Base-by-base conservation (phyloP, 1,140 invertebrate species). In the Sesamia nonagrioides region DNA sequence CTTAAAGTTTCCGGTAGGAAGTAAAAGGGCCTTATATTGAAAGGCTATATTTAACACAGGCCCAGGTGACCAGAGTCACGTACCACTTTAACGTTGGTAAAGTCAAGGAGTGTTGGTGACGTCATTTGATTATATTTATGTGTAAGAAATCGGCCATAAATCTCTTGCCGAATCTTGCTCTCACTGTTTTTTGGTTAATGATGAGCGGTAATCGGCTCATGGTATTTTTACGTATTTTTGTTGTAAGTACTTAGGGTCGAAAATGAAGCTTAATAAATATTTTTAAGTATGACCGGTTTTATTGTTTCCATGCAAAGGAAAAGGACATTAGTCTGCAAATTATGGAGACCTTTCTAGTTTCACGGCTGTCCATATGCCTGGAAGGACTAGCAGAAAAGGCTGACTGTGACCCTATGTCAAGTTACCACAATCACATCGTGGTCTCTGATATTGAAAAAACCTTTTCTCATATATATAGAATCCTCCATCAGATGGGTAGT, bases 1-100 rank as follows among this genome's bases (percentile, higher is more conserved):
- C 35, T 63, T 63, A n/a, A 18, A 68, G 63, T 68, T 68, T 68
- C 63, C 63, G 63, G 63, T 48, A 40, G 63, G 63, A 68, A 68
- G 63, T 68, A 45, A 54, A 45, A 68, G 63, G 63, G 45, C 27
- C 11, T 6, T 66, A 48, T 40, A 45, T 48, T 68, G 63, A 27
- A 48, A 68, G 63, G 63, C 42, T 68, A 45, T 68, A 66, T 66
- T 66, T 48, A 66, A 66, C 40, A 40, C 13, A 17, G 5, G n/a
- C 0, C 9, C 8, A 35, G 13, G 17, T 17, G 9, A 9, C 17
- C 2, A 9, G 37, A 68, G 17, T 15, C 60, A 63, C 60, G 40
- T 48, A 68, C 3, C 56, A 35, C 37, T 15, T 21, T 69, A 11
- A 69, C 1, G 40, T 8, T 27, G 52, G 35, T 69, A 35, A 69